These are phyloP conservation scores for Zaprionus inermis DNA, from an alignment of 1,140 invertebrate species.

Conservation along the genomic window DNA sequence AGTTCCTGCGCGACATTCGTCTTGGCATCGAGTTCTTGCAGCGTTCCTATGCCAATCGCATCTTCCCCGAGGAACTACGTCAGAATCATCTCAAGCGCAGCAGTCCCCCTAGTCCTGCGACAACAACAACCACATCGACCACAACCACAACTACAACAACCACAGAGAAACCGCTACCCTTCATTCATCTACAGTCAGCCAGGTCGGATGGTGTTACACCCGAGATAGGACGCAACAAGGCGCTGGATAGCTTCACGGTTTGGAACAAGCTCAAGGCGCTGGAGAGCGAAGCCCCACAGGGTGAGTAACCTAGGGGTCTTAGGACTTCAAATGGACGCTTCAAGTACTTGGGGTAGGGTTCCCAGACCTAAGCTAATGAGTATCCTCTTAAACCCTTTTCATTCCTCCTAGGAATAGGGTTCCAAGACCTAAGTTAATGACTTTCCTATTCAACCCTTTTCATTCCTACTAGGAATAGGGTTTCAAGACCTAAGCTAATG, in stretches of 20 bases:
- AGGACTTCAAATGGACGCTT: not conserved
- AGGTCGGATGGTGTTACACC: slow-evolving; percentile 25
- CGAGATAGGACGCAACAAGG: slow-evolving; percentile 43
- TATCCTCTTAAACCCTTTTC: too few species aligned
- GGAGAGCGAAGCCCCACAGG: slow-evolving; percentile 63
- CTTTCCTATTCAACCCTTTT: too few species aligned
- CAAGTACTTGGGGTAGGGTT: too few species aligned
- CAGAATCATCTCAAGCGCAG: slow-evolving; percentile 75
- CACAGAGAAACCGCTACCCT: slow-evolving; percentile 71
- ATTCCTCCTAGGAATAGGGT: too few species aligned
- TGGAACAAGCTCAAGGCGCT: slow-evolving; percentile 76
- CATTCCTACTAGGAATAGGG: too few species aligned
- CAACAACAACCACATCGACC: slow-evolving; percentile 56
- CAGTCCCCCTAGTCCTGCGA: slow-evolving; percentile 44
- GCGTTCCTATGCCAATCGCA: slow-evolving; percentile 85
- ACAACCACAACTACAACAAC: slow-evolving; percentile 65
- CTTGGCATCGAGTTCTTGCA: slow-evolving; percentile 88
- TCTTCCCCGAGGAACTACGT: slow-evolving; percentile 75
- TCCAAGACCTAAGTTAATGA: too few species aligned
- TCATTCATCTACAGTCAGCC: slow-evolving; percentile 44
- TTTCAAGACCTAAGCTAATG: too few species aligned
- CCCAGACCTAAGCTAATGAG: too few species aligned
- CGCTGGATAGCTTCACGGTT: slow-evolving; percentile 66
- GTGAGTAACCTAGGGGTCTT: not conserved
- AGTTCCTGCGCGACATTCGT: slow-evolving; percentile 90